Evolutionary conservation across 1,140 invertebrate genomes (phyloP), one percentile per base, ranked within the genome.

Genomic region (Drusus annulatus): DNA sequence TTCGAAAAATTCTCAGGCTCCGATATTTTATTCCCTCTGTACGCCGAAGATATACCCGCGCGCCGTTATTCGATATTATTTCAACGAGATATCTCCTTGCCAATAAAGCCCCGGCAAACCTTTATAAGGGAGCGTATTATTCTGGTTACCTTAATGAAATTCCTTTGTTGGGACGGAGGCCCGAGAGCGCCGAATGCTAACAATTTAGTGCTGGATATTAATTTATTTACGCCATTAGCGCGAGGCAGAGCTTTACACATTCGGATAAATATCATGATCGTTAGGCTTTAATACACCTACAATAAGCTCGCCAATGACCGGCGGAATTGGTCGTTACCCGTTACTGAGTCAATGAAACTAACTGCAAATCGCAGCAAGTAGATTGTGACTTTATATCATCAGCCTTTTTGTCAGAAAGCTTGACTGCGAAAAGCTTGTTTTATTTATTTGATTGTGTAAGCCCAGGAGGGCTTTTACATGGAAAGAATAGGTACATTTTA

Each of bases 221-320:
- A 60, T 60, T 60, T 60, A 60, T 60, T 60, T 60, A 60, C 56
- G 23, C 56, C 17, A 19, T 60, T 60, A 60, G 56, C 19, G 23
- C 17, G 7, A 2, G n/a, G 56, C 17, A 60, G 56, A 21, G 56
- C 56, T 60, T 60, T 60, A 60, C 19, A 21, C 8, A 10, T 45
- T 45, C 36, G 13, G 36, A 10, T 45, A 60, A 60, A 60, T 21
- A 23, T 60, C 56, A 60, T 3, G 17, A 60, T 60, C 56, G 23
- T 60, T 45, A 45, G 8, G 56, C 17, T 60, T 21, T 17, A 17
- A 60, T 60, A 60, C 10, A 60, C 17, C 56, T 21, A 19, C 19
- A 60, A 60, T 60, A 60, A 60, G 23, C 23, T 60, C n/a, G 17
- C 23, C 56, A 5, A 60, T 60, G 56, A 23, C 56, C 19, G 19